These are phyloP conservation scores for Chromobotia macracanthus DNA, from an alignment of 2,797 vertebrate species.

Conservation along the genomic window DNA sequence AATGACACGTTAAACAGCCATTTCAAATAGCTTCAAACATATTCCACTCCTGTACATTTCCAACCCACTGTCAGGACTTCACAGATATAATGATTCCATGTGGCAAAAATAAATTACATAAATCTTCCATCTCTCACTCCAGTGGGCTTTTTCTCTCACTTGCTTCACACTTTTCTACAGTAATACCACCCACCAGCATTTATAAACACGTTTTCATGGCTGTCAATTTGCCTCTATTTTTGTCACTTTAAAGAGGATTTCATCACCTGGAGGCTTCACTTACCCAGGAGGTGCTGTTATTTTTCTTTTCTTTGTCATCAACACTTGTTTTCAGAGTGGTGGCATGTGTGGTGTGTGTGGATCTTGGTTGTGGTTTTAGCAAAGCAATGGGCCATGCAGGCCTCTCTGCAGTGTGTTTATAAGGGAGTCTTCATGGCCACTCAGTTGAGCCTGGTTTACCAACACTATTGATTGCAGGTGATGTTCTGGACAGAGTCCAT, in stretches of 20 bases:
- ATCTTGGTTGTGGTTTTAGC: slow-evolving; percentile 72
- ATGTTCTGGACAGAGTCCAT: slow-evolving; percentile 75
- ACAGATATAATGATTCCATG: slow-evolving; percentile 63
- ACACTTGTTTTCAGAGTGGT: slow-evolving; percentile 43
- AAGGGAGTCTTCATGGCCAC: slow-evolving; percentile 71
- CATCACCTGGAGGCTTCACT: slow-evolving; percentile 43
- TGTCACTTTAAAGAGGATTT: slow-evolving; percentile 46
- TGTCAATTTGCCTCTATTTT: slow-evolving; percentile 54
- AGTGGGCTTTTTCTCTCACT: slow-evolving; percentile 51
- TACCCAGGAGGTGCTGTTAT: slow-evolving; percentile 46
- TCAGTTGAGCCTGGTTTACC: slow-evolving; percentile 78
- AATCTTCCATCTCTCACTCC: slow-evolving; percentile 62
- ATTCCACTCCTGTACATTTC: slow-evolving; percentile 50
- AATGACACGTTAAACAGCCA: slow-evolving; percentile 64
- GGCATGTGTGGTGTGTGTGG: slow-evolving; percentile 46
- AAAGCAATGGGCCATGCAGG: slow-evolving; percentile 79
- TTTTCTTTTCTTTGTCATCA: slow-evolving; percentile 51
- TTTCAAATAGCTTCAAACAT: slow-evolving; percentile 59
- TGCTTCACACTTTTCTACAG: slow-evolving; percentile 12
- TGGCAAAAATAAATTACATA: slow-evolving; percentile 66
- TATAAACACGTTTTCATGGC: slow-evolving; percentile 49
- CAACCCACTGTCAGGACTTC: slow-evolving; percentile 62
- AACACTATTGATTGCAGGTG: slow-evolving; percentile 71
- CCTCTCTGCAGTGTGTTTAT: slow-evolving; percentile 72
- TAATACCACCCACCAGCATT: slow-evolving; percentile 45